Evolutionary conservation across 30 jellyfish, hydroid and myxozoan genomes (phyloP), one percentile per base, ranked within the genome.

Genomic region (Aurelia sp.): DNA sequence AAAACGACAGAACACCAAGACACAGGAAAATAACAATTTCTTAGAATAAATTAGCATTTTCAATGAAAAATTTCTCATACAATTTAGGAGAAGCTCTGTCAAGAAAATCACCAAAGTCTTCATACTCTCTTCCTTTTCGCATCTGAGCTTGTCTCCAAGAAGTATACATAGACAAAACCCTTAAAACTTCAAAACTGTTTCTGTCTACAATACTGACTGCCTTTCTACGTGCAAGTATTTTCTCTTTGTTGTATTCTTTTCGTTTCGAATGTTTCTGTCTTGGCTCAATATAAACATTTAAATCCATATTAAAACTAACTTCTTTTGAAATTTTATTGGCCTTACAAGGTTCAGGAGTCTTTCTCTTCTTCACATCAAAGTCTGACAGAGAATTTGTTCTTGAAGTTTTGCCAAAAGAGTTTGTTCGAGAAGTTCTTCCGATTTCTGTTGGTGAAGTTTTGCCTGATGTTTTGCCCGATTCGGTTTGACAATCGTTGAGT

Each of bases 61-160:
- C 77, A 58, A 33, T 18, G 33, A 76, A 76, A 41, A 59, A 76
- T 59, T 58, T 76, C 4, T 76, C 87, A 40, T 47, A 76, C 22
- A 76, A 24, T 58, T 76, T 76, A 33, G 87, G 87, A 67, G 87
- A 76, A 9, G 87, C 87, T 16, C 87, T 74, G 4, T 48, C 87
- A 11, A 76, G 27, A 20, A 76, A 76, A 2, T 55, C 87, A 10
- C 77, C 63, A 20, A 76, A 76, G 51, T 58, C 74, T 35, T 76
- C 87, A 35, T 76, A 76, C 3, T 58, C 48, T 58, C 87, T 76
- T 11, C 87, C 87, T 40, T 76, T 76, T n/a, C 33, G 87, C 33
- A 67, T 44, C 20, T 76, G 87, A 12, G 87, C 87, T 18, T 57
- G 65, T 41, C 67, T 76, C 92, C 92, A 82, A 4, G 92, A 65